Conservation (phyloP, 2,888 invertebrate genomes). For the Sphaerophoria taeniata region DNA sequence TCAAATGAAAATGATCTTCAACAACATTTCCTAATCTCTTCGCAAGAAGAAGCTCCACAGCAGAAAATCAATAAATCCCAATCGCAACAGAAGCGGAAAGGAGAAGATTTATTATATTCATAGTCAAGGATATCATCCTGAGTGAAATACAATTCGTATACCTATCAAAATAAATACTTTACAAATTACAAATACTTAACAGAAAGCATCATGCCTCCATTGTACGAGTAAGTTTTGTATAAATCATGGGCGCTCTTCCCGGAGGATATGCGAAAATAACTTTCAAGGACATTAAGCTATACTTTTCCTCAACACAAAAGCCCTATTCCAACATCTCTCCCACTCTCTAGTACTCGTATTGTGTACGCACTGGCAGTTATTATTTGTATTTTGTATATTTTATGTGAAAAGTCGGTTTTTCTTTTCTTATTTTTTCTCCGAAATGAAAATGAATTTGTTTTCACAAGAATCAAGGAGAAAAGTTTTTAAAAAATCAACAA, state of each 20-base stretch:
- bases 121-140: no score
- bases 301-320: neutral
- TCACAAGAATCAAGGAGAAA: no score
- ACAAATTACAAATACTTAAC: conserved; percentile 7
- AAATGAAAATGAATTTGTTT: conserved; percentile 3
- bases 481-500: neutral
- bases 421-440: neutral
- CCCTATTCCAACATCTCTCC: no score
- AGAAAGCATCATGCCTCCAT: neutral
- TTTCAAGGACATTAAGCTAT: neutral
- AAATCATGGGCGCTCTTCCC: neutral
- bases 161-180: neutral
- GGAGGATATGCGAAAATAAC: neutral
- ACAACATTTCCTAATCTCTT: neutral
- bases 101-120: no score
- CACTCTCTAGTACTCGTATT: neutral
- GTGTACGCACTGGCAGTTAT: neutral
- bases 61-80: neutral
- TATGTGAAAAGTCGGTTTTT: neutral
- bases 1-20: neutral
- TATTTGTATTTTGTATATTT: neutral
- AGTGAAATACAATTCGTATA: neutral
- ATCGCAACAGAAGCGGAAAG: no score
- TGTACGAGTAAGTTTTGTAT: no score
- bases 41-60: conserved; percentile 7